Conservation (phyloP, 2,888 invertebrate genomes). For the Carterocephalus palaemon region DNA sequence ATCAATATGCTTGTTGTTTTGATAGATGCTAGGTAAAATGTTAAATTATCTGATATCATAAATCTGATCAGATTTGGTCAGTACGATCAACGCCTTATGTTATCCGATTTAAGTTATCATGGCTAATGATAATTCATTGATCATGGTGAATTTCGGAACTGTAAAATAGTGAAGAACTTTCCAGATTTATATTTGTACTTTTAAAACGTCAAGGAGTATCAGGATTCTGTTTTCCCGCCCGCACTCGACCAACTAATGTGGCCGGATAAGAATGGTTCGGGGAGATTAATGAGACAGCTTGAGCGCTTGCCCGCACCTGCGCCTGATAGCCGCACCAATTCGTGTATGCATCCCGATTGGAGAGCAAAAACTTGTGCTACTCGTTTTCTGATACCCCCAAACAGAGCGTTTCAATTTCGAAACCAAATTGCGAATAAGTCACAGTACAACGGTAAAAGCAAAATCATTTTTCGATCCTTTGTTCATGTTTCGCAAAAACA, state of each 20-base stretch:
- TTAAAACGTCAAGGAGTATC: conserved; percentile 26
- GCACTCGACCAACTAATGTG: conserved; percentile 35
- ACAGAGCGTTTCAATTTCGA: conserved; percentile 27
- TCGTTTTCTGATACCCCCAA: conserved; percentile 27
- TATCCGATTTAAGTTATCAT: too few species aligned
- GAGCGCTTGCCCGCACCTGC: conserved; percentile 42
- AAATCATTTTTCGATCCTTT: conserved; percentile 26
- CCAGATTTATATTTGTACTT: conserved; percentile 25
- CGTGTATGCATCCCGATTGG: conserved; percentile 30
- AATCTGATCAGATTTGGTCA: too few species aligned
- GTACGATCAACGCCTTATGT: too few species aligned
- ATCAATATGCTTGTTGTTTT: too few species aligned
- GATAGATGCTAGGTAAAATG: too few species aligned
- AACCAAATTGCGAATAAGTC: conserved; percentile 26
- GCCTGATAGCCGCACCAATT: conserved; percentile 34
- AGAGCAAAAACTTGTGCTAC: conserved; percentile 28
- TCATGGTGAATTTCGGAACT: conserved; percentile 24
- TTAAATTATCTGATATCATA: too few species aligned
- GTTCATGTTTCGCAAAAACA: conserved; percentile 25
- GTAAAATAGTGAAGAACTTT: conserved; percentile 20
- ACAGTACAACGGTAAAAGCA: conserved; percentile 25
- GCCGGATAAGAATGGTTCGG: conserved; percentile 37
- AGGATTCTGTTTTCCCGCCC: conserved; percentile 30
- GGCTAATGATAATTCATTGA: too few species aligned
- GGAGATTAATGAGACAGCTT: conserved; percentile 65